These are phyloP conservation scores for Nemopilema nomurai DNA, from an alignment of 30 jellyfish, hydroid and myxozoan species.

Conservation along the genomic window DNA sequence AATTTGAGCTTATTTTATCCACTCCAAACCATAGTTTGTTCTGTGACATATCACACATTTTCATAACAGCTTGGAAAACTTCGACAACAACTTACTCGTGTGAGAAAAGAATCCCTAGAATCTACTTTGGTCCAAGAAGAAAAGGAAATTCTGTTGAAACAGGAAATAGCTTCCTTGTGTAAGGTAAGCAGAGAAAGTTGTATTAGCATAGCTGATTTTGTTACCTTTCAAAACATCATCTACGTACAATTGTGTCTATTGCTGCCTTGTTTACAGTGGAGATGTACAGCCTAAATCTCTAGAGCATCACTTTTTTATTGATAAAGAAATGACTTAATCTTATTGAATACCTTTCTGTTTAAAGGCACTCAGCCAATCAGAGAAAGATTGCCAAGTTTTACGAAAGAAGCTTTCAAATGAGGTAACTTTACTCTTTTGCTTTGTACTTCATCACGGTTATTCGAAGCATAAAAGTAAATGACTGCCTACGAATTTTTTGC, in stretches of 20 bases:
- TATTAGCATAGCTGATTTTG: background rate
- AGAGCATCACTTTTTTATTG: no score
- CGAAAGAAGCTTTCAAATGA: conserved; percentile 67
- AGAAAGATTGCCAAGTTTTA: conserved; percentile 62
- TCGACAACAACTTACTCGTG: conserved; percentile 38
- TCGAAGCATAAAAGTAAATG: no score
- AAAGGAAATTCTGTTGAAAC: conserved; percentile 60
- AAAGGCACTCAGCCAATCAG: conserved; percentile 63
- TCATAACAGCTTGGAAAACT: conserved; percentile 17
- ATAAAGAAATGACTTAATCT: no score
- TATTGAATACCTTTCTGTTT: background rate
- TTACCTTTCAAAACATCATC: no score
- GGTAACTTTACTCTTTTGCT: conserved; percentile 6
- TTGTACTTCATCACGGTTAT: no score
- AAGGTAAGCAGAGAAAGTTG: conserved; percentile 13
- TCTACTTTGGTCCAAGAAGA: conserved; percentile 63
- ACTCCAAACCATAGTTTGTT: background rate
- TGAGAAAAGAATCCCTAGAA: conserved; percentile 64
- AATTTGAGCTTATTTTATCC: no score
- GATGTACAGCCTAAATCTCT: no score
- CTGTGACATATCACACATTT: background rate
- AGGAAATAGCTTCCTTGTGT: conserved; percentile 65
- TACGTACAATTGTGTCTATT: no score
- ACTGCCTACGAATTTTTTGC: no score
- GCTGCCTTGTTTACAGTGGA: no score